phyloP scores from a whole-genome alignment of 2,797 vertebrate genomes.

The Jordanella pulchra region DNA sequence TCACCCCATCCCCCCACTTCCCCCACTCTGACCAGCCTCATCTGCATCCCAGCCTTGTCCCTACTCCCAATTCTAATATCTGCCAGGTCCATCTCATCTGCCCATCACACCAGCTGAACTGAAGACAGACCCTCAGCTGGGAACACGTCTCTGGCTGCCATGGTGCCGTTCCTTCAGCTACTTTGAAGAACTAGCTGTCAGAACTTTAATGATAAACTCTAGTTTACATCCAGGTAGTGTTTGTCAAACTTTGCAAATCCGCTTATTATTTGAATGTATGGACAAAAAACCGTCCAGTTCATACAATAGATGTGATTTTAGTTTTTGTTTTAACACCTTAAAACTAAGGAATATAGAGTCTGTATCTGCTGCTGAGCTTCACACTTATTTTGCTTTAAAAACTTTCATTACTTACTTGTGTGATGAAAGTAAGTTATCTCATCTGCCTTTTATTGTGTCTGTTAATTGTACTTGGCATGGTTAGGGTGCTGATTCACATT shows the following conservation, averaged over 20 bases:
- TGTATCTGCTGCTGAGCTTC: neutral
- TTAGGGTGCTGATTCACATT: neutral
- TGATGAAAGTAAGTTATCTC: constrained; percentile 11
- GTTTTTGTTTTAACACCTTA: neutral
- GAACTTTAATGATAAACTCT: constrained; percentile 10
- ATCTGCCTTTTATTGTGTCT: constrained; percentile 1
- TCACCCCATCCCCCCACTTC: neutral
- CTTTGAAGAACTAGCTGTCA: constrained; percentile 41
- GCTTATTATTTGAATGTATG: constrained; percentile 11
- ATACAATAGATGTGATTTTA: too few relatives aligned
- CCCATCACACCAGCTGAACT: constrained; percentile 60
- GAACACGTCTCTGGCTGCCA: constrained; percentile 58
- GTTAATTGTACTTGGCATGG: neutral
- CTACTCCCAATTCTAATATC: constrained; percentile 71
- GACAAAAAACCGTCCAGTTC: neutral
- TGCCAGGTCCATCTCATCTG: constrained; percentile 72
- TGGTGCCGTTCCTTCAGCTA: constrained; percentile 36
- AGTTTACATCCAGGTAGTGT: constrained; percentile 17
- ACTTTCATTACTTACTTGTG: too few relatives aligned
- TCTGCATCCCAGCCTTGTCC: constrained; percentile 75
- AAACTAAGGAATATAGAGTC: neutral
- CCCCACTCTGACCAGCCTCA: constrained; percentile 59
- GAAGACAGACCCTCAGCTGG: constrained; percentile 68
- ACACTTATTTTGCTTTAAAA: neutral
- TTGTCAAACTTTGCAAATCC: neutral